A percentile compares a stretch with the other conserved stretches of the same genome.
Conservation (phyloP, 2,113 vertebrate genomes). For the Diphyllodes magnificus region DNA sequence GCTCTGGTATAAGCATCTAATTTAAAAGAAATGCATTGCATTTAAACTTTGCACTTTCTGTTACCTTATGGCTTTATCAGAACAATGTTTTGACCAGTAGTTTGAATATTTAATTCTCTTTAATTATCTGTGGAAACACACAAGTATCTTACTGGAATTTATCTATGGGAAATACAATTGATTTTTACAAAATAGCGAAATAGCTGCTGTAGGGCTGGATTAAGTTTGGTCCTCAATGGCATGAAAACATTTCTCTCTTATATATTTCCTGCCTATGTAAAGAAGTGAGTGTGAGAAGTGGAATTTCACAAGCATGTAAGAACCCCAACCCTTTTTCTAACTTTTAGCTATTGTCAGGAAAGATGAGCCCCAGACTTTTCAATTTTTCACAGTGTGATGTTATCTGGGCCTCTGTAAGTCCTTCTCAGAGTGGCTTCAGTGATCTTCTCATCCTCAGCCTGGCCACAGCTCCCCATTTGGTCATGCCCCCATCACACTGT, state of each 20-base stretch:
- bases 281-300: not conserved
- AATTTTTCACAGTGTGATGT: not conserved
- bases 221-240: not conserved
- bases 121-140: not conserved
- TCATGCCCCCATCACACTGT: not conserved
- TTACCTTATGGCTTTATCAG: not conserved
- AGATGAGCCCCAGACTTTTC: not conserved
- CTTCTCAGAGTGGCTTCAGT: not conserved
- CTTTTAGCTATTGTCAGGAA: not conserved
- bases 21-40: not conserved
- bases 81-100: not conserved
- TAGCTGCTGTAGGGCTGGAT: not conserved
- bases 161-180: not conserved
- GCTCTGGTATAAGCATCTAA: constrained; percentile 95
- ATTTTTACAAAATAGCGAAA: not conserved
- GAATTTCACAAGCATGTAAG: not conserved
- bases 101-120: not conserved
- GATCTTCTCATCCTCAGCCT: not conserved
- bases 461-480: not conserved
- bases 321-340: not conserved
- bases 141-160: not conserved
- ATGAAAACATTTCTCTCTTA: not conserved
- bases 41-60: not conserved
- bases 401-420: not conserved
- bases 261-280: not conserved